A percentile compares a stretch with the other conserved stretches of the same genome.
phyloP scores from a whole-genome alignment of 2,113 vertebrate genomes.

The Lonchura striata region DNA sequence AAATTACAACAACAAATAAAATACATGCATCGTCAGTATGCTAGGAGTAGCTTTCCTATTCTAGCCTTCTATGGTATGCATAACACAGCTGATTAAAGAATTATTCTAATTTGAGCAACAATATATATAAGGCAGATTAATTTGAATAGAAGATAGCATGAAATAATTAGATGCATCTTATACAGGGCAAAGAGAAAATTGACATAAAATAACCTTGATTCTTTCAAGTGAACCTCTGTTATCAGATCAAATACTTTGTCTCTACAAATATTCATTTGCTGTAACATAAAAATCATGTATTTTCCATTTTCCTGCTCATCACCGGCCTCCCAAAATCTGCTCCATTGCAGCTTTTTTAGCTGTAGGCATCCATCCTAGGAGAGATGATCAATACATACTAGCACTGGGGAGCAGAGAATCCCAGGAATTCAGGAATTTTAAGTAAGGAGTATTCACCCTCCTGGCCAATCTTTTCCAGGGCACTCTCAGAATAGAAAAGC shows the following conservation, averaged over 20 bases:
- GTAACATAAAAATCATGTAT: background rate
- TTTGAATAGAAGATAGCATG: conserved; percentile 74
- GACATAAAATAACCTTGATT: conserved; percentile 73
- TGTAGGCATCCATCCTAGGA: background rate
- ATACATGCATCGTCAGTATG: conserved; percentile 71
- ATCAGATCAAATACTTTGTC: conserved; percentile 66
- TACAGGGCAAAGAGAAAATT: conserved; percentile 77
- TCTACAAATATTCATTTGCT: background rate
- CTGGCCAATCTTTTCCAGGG: background rate
- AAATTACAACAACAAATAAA: conserved; percentile 88
- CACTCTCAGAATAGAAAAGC: background rate
- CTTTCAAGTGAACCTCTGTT: conserved; percentile 72
- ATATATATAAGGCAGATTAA: conserved; percentile 79
- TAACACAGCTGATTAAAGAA: conserved; percentile 82
- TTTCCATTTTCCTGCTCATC: background rate
- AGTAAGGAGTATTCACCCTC: background rate
- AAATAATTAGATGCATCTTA: conserved; percentile 81
- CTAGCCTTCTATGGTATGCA: conserved; percentile 72
- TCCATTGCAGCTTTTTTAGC: background rate
- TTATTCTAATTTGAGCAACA: conserved; percentile 82
- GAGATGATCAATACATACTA: background rate
- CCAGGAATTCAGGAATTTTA: background rate
- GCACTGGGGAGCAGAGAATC: background rate
- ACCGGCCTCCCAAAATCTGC: background rate
- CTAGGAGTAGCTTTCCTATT: conserved; percentile 74